Evolutionary conservation across 2,888 invertebrate species (phyloP).

Genomic region (Clistopyga incitator): DNA sequence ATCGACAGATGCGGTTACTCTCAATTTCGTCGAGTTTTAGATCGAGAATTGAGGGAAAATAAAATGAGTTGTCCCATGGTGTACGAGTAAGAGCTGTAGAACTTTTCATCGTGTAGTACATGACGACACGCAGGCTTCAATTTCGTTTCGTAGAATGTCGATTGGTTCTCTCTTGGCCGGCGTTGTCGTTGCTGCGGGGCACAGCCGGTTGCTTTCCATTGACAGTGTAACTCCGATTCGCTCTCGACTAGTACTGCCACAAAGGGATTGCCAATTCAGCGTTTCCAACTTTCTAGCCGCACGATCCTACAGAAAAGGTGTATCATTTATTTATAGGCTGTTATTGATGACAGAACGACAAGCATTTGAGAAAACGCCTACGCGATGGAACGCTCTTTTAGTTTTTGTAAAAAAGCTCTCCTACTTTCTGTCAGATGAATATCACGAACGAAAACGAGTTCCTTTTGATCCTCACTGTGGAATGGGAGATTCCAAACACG

Average conservation of each 20-base stretch:
- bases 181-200: neutral
- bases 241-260: neutral
- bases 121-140: neutral
- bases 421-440: no score
- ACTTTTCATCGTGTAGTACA: neutral
- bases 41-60: conserved; percentile 6
- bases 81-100: neutral
- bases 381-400: no score
- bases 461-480: no score
- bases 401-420: no score
- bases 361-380: no score
- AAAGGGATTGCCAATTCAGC: conserved; percentile 2
- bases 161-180: neutral
- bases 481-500: no score
- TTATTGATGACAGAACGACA: neutral
- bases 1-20: neutral
- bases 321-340: conserved; percentile 1
- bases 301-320: neutral
- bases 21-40: neutral
- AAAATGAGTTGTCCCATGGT: neutral
- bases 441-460: no score
- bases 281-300: neutral
- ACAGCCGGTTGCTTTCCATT: neutral
- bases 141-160: conserved; percentile 18
- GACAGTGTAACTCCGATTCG: neutral